These are phyloP conservation scores for Scaptomyza pallida DNA, from an alignment of 1,140 invertebrate genomes.

Conservation along the genomic window DNA sequence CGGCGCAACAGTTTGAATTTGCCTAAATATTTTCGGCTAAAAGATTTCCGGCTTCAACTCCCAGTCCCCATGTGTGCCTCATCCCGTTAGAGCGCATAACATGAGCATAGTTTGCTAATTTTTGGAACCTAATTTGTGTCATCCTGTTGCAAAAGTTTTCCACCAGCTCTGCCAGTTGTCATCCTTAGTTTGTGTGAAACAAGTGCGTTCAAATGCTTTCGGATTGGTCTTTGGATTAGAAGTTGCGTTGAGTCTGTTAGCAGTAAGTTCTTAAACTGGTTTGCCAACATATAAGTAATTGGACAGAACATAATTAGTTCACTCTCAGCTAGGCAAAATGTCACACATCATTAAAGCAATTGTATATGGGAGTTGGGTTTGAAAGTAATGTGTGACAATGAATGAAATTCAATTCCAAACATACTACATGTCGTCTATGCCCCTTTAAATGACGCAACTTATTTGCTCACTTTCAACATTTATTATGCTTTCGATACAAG, in stretches of 20 bases:
- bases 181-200: neutral
- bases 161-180: slow-evolving; percentile 21
- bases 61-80: neutral
- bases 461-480: slow-evolving; percentile 38
- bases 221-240: slow-evolving; percentile 11
- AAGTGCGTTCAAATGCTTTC: slow-evolving; percentile 7
- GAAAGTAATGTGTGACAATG: neutral
- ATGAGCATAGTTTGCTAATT: slow-evolving; percentile 73
- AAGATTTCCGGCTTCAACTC: slow-evolving; percentile 73
- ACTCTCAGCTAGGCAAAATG: neutral
- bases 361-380: neutral
- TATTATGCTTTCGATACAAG: slow-evolving; percentile 38
- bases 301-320: slow-evolving; percentile 36
- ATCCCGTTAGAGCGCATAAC: slow-evolving; percentile 23
- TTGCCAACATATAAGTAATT: slow-evolving; percentile 37
- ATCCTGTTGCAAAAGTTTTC: slow-evolving; percentile 53
- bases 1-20: slow-evolving; percentile 72
- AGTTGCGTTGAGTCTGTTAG: slow-evolving; percentile 5
- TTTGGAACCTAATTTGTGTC: slow-evolving; percentile 69
- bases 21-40: slow-evolving; percentile 77
- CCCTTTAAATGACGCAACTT: slow-evolving; percentile 34
- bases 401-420: neutral
- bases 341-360: neutral
- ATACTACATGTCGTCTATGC: neutral
- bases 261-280: slow-evolving; percentile 6